A percentile compares a stretch with the other conserved stretches of the same genome.
Evolutionary conservation across 2,113 vertebrate species (phyloP).

Genomic region (Haemorhous mexicanus): DNA sequence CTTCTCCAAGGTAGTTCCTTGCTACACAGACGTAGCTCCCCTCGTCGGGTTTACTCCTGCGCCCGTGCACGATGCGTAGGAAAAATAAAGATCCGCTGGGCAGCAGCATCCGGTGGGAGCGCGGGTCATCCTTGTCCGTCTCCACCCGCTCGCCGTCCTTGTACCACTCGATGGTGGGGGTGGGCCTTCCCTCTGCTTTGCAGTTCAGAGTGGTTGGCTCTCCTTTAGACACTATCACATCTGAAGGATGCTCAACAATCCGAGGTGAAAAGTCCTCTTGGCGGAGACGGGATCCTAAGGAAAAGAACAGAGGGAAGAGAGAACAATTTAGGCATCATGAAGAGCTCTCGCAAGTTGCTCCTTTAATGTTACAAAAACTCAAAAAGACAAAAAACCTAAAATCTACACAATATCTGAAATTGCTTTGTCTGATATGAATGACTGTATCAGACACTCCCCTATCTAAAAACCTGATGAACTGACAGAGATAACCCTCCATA

Average conservation of each 20-base stretch:
- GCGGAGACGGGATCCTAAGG: constrained; percentile 93
- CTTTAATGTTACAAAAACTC: background rate
- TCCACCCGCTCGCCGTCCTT: constrained; percentile 96
- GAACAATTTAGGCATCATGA: background rate
- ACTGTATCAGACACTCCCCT: background rate
- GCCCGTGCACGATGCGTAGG: constrained; percentile 93
- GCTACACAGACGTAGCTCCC: constrained; percentile 96
- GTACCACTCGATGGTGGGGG: constrained; percentile 97
- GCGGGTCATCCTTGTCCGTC: constrained; percentile 92
- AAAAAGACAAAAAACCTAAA: background rate
- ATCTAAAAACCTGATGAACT: background rate
- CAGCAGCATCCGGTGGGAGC: constrained; percentile 97
- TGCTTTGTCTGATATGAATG: background rate
- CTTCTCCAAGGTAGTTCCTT: constrained; percentile 97
- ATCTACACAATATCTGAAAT: background rate
- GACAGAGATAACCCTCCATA: background rate
- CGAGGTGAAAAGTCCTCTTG: constrained; percentile 97
- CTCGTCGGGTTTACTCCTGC: constrained; percentile 95
- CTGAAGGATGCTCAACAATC: constrained; percentile 97
- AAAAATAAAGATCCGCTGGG: constrained; percentile 97
- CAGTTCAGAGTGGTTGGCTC: constrained; percentile 98
- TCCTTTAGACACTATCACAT: constrained; percentile 97
- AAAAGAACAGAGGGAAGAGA: background rate
- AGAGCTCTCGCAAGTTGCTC: background rate
- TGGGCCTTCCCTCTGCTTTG: constrained; percentile 94